Evolutionary conservation across 2,888 invertebrate genomes (phyloP), one percentile per base, ranked within the genome.

Genomic region (Drosophila mercatorum): DNA sequence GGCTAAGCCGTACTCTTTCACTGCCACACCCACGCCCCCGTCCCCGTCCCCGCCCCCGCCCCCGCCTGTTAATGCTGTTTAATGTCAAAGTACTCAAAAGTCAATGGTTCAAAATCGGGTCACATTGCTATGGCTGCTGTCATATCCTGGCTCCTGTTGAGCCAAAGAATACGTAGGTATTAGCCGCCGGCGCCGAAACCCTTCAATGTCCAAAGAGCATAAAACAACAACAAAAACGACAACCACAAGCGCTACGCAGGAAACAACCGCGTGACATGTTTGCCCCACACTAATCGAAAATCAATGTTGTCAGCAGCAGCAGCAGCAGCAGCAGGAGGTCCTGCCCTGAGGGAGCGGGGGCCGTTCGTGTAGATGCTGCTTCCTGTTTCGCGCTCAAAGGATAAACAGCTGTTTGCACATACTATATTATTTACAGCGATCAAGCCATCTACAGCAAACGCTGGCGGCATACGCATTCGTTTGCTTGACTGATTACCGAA

Each of bases 101-200:
- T 86, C 81, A 86, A 86, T 86, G 81, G 81, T 80, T 82, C 72
- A 83, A 75, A 86, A 86, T 63, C 81, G 74, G 86, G 81, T 82
- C 81, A 86, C 77, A 83, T 80, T 80, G 68, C 77, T 82, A 70
- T 60, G 85, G 71, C 77, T 73, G 73, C 85, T 75, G 75, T 75
- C 82, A 69, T 63, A 73, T 72, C 12, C 64, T 52, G 36, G 38
- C 55, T 60, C 28, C n/a, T 46, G 60, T 62, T 47, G 47, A 47
- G 53, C 76, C 76, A 75, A 75, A 68, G 64, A 71, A 71, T 71
- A 66, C 59, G 58, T 41, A 17, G 40, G 67, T 44, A 74, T 77
- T 78, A 70, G 75, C 77, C 75, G 43, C 67, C 55, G 63, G 77
- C 58, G 36, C 11, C 69, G 64, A 82, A 76, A 68, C 76, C 86